phyloP scores from a whole-genome alignment of 2,113 vertebrate species.

The Chrysochloris asiatica region DNA sequence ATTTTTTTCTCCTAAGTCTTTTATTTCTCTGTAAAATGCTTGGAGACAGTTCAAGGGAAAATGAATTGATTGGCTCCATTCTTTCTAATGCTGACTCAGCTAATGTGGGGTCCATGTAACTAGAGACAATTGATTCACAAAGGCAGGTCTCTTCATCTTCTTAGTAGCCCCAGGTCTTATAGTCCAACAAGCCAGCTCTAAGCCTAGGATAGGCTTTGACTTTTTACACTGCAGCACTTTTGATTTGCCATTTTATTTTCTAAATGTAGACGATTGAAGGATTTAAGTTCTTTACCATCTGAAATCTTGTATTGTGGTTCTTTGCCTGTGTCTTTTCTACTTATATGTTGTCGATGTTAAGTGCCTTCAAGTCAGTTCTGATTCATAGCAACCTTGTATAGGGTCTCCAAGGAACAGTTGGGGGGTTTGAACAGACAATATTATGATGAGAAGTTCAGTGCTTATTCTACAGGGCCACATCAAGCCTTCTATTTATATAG shows the following conservation, averaged over 20 bases:
- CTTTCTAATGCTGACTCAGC: background rate
- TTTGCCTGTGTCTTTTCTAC: fast-evolving
- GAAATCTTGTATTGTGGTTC: background rate
- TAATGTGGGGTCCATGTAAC: background rate
- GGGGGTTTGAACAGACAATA: no score
- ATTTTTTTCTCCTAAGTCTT: background rate
- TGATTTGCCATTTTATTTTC: background rate
- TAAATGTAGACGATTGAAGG: background rate
- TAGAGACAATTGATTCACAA: background rate
- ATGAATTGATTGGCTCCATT: background rate
- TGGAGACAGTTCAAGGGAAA: background rate
- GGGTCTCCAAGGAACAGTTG: no score
- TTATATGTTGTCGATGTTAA: no score
- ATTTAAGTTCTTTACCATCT: background rate
- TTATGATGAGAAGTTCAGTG: no score
- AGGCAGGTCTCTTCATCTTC: background rate
- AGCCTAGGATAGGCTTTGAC: background rate
- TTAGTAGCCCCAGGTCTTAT: background rate
- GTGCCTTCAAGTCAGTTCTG: no score
- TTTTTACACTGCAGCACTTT: background rate
- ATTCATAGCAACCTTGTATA: no score
- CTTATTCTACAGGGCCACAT: no score
- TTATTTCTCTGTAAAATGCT: background rate
- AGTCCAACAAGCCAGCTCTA: background rate
- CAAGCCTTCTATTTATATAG: background rate